Evolutionary conservation across 1,140 invertebrate genomes (phyloP), one percentile per base, ranked within the genome.

Genomic region (Bombus superbus): DNA sequence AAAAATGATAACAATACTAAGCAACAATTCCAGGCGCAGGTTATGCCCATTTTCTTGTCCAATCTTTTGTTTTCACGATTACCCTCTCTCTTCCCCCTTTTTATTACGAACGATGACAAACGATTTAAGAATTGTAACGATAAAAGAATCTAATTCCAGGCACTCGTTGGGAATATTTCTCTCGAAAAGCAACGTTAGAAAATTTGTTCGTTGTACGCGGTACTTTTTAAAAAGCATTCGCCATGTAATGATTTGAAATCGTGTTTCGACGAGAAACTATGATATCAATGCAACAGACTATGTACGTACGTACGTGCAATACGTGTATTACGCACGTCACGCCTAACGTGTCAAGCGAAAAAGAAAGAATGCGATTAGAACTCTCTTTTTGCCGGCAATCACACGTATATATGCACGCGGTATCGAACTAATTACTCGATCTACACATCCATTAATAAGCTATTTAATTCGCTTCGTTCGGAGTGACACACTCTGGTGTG

Each of bases 1-100:
- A 59, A 42, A 79, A 62, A 78, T 47, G 57, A 79, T 84, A 79
- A 79, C 44, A 35, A 85, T 69, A 32, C n/a, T 72, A 79, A 77
- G 42, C 40, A 72, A 79, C 57, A 72, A 79, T 64, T 47, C 25
- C n/a, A 38, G 13, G 8, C n/a, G n/a, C 22, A 40, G 22, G 0
- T 53, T n/a, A 53, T 22, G 44, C 28, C 25, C 38, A 25, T 44
- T 44, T 18, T 28, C 15, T 28, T 47, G 18, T 6, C 40, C 59
- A n/a, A 22, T 81, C 42, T n/a, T 62, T 62, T 66, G 57, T 77
- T 75, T 73, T 32, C 32, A 74, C n/a, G 72, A 74, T 75, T 38
- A 53, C 32, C 22, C 38, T 81, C n/a, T 72, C 32, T 25, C 28
- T 11, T 42, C 11, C 6, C 15, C 42, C 18, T 11, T 25, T 10